phyloP scores from a whole-genome alignment of 1,140 invertebrate species.

The Ephestia elutella region DNA sequence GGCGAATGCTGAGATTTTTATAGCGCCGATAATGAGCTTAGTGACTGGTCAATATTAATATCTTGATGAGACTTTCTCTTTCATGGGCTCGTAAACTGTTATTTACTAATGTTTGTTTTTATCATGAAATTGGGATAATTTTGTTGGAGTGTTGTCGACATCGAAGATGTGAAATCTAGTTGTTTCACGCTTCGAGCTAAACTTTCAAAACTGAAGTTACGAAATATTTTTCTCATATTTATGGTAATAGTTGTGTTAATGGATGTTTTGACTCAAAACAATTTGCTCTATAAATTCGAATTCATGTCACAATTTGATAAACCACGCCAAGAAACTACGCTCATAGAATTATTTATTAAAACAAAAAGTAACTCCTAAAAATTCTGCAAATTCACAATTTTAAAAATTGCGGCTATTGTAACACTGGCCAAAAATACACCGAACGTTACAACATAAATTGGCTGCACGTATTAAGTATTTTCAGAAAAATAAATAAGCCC shows the following conservation, averaged over 20 bases:
- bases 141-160: too few species aligned
- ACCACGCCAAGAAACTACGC: too few species aligned
- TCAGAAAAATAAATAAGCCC: constrained; percentile 34
- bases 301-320: too few species aligned
- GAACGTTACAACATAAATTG: constrained; percentile 35
- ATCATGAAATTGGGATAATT: too few species aligned
- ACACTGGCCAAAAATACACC: constrained; percentile 6
- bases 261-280: too few species aligned
- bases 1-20: constrained; percentile 26
- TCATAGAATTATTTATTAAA: too few species aligned
- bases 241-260: too few species aligned
- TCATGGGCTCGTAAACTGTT: background rate
- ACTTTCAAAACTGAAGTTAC: too few species aligned
- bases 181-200: too few species aligned
- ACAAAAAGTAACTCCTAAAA: background rate
- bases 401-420: constrained; percentile 8
- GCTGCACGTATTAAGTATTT: constrained; percentile 36
- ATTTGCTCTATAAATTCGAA: too few species aligned
- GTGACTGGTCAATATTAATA: background rate
- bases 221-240: too few species aligned
- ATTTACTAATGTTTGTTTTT: background rate
- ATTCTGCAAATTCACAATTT: constrained; percentile 3
- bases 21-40: constrained; percentile 20
- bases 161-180: too few species aligned
- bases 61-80: background rate